Evolutionary conservation across 2,113 vertebrate genomes (phyloP).

Genomic region (Archilochus colubris): DNA sequence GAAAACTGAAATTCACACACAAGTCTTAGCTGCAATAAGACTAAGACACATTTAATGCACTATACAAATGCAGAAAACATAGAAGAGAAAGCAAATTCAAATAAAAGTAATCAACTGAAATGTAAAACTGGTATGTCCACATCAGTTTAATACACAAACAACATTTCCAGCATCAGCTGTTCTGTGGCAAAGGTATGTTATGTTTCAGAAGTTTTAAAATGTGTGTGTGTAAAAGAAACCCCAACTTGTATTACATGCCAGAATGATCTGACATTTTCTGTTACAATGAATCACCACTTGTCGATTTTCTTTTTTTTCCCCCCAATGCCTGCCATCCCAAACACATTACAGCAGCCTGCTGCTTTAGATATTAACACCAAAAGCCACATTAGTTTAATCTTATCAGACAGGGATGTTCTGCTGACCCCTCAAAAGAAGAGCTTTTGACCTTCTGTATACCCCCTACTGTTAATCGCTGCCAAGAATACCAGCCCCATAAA

Average conservation of each 20-base stretch:
- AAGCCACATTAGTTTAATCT: constrained; percentile 81
- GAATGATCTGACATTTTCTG: constrained; percentile 6
- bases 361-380: constrained; percentile 79
- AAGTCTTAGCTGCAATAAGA: constrained; percentile 17
- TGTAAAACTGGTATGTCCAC: background rate
- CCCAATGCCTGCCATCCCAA: constrained; percentile 50
- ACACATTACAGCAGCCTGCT: constrained; percentile 72
- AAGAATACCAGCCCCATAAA: constrained; percentile 78
- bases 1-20: constrained; percentile 87
- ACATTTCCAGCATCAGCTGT: background rate
- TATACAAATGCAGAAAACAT: background rate
- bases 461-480: constrained; percentile 78
- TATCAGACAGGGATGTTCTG: constrained; percentile 80
- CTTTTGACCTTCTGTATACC: constrained; percentile 79
- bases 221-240: background rate
- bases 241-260: background rate
- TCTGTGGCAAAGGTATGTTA: background rate
- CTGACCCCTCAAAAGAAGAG: constrained; percentile 77
- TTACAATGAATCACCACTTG: constrained; percentile 24
- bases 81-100: background rate
- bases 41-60: background rate
- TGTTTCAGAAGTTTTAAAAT: background rate
- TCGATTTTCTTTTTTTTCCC: background rate
- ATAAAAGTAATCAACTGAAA: background rate
- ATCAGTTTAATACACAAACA: background rate